phyloP scores from a whole-genome alignment of 1,140 invertebrate species.

The Triops cancriformis region DNA sequence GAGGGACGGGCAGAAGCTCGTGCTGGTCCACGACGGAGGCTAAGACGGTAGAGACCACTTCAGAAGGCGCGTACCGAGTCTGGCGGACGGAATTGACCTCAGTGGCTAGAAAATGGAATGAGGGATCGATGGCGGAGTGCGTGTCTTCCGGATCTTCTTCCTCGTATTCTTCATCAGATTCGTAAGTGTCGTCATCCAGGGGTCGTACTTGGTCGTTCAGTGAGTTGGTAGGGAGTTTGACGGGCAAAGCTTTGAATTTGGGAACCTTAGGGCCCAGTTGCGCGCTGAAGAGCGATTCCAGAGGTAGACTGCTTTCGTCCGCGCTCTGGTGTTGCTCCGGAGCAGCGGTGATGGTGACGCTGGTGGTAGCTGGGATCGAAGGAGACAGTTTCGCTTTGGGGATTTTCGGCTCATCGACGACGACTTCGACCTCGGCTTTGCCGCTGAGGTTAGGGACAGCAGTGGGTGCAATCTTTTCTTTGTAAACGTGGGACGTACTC shows the following conservation, averaged over 20 bases:
- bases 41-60: not conserved
- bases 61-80: not conserved
- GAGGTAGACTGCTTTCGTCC: not conserved
- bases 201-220: not conserved
- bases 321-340: not conserved
- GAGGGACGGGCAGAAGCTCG: not conserved
- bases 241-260: not conserved
- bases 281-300: conserved; percentile 24
- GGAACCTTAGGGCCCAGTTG: not conserved
- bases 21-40: not conserved
- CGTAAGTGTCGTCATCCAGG: not conserved
- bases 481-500: conserved; percentile 51
- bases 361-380: not conserved
- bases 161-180: not conserved
- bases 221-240: not conserved
- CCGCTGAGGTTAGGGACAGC: not conserved
- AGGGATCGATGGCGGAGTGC: not conserved
- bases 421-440: conserved; percentile 20
- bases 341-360: not conserved
- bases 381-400: not conserved
- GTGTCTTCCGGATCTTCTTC: not conserved
- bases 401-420: not conserved
- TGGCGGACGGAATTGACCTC: not conserved
- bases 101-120: not conserved
- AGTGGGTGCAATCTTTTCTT: conserved; percentile 15